Conservation (phyloP, 2,797 vertebrate species). For the Acanthis flammea region DNA sequence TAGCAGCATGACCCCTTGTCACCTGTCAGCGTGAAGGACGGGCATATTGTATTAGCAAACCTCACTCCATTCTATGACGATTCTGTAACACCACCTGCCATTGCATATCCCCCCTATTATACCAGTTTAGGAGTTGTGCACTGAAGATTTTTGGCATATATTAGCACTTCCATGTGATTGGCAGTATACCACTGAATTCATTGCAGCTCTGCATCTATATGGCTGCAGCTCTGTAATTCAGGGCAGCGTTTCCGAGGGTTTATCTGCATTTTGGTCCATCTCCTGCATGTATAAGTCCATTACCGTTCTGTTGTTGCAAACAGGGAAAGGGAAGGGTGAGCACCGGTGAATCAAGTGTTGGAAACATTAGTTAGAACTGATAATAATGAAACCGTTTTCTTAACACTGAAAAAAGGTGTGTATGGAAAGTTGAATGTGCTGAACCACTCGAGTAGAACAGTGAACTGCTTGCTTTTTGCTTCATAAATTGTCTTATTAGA, state of each 20-base stretch:
- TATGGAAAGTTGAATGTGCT: neutral
- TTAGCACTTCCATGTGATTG: slow-evolving; percentile 61
- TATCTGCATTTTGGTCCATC: neutral
- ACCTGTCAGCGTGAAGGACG: slow-evolving; percentile 8
- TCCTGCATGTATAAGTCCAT: neutral
- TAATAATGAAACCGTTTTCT: neutral
- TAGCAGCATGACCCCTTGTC: slow-evolving; percentile 59
- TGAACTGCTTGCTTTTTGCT: neutral
- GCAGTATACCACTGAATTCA: slow-evolving; percentile 54
- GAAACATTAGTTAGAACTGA: neutral
- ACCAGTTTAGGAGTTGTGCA: slow-evolving; percentile 61
- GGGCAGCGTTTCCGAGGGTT: neutral
- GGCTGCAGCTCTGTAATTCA: slow-evolving; percentile 39
- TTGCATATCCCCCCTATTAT: slow-evolving; percentile 49
- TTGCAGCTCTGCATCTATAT: slow-evolving; percentile 10
- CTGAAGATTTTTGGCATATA: slow-evolving; percentile 65
- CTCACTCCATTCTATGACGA: slow-evolving; percentile 22
- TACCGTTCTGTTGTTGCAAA: neutral
- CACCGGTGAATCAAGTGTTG: neutral
- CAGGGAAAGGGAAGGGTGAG: neutral
- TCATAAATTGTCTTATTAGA: neutral
- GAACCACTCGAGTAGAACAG: neutral
- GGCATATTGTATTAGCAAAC: slow-evolving; percentile 50
- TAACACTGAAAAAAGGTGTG: neutral
- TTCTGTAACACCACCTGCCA: slow-evolving; percentile 65